A percentile compares a stretch with the other conserved stretches of the same genome.
Conservation (phyloP, 2,797 vertebrate genomes). For the Eulemur mongoz region DNA sequence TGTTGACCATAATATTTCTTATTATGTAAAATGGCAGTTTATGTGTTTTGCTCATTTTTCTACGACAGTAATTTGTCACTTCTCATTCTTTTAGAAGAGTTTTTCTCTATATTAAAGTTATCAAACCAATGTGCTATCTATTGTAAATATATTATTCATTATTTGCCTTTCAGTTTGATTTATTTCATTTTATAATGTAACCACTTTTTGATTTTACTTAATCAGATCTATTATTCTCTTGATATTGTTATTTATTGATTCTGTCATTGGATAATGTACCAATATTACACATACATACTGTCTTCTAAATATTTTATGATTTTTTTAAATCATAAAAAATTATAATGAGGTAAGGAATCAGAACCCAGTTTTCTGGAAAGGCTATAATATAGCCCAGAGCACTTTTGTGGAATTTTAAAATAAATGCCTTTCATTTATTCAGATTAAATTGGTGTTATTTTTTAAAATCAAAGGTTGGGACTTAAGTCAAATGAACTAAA, state of each 20-base stretch:
- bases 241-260: constrained; percentile 2
- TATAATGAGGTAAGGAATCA: not conserved
- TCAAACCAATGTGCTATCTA: constrained; percentile 7
- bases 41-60: constrained; percentile 28
- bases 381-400: not conserved
- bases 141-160: constrained; percentile 59
- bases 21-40: constrained; percentile 50
- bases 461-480: not conserved
- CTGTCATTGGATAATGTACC: not conserved
- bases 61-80: not conserved
- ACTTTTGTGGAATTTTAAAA: constrained; percentile 23
- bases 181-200: constrained; percentile 4
- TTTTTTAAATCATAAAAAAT: constrained; percentile 14
- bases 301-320: constrained; percentile 30
- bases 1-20: constrained; percentile 34
- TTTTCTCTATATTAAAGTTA: constrained; percentile 2
- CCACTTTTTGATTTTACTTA: constrained; percentile 10
- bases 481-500: not conserved
- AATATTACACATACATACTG: not conserved
- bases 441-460: constrained; percentile 26
- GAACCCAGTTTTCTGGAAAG: constrained; percentile 17
- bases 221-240: constrained; percentile 40
- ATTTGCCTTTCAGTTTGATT: constrained; percentile 64
- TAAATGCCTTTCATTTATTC: not conserved
- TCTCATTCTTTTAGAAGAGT: constrained; percentile 35